Conservation (phyloP, 1,140 invertebrate genomes). For the Diorhabda elongata region DNA sequence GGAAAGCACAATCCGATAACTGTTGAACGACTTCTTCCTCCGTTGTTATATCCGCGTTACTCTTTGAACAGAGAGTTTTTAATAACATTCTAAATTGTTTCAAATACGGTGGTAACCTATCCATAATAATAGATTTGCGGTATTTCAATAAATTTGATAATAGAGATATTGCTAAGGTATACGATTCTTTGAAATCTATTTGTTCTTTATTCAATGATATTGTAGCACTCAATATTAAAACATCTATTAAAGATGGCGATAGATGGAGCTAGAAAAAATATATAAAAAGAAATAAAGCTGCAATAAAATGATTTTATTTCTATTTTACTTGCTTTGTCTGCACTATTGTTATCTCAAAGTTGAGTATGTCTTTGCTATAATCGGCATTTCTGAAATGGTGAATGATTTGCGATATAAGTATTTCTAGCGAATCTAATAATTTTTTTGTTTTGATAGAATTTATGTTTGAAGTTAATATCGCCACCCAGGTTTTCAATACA, state of each 20-base stretch:
- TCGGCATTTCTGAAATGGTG: conserved; percentile 13
- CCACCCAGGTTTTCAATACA: conserved; percentile 28
- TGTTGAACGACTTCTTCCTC: conserved; percentile 22
- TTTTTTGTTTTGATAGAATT: conserved; percentile 35
- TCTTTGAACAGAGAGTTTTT: conserved; percentile 30
- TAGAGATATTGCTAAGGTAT: conserved; percentile 25
- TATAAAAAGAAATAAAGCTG: conserved; percentile 12
- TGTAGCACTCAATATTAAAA: conserved; percentile 22
- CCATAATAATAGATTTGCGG: conserved; percentile 38
- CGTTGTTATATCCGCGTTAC: conserved; percentile 25
- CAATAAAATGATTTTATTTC: conserved; percentile 11
- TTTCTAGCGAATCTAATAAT: conserved; percentile 31
- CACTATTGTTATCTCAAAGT: conserved; percentile 31
- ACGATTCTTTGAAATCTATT: conserved; percentile 28
- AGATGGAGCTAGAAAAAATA: conserved; percentile 35
- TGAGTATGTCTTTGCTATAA: conserved; percentile 21
- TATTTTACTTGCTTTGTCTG: conserved; percentile 29
- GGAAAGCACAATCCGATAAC: conserved; percentile 36
- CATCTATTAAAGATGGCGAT: conserved; percentile 34
- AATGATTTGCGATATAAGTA: conserved; percentile 27
- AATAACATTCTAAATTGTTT: conserved; percentile 37
- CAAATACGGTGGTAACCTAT: conserved; percentile 38
- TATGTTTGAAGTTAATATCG: conserved; percentile 29
- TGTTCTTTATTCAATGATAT: conserved; percentile 21
- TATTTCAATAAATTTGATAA: conserved; percentile 38